Conservation (phyloP, 2,113 vertebrate genomes). For the Sterna hirundo region DNA sequence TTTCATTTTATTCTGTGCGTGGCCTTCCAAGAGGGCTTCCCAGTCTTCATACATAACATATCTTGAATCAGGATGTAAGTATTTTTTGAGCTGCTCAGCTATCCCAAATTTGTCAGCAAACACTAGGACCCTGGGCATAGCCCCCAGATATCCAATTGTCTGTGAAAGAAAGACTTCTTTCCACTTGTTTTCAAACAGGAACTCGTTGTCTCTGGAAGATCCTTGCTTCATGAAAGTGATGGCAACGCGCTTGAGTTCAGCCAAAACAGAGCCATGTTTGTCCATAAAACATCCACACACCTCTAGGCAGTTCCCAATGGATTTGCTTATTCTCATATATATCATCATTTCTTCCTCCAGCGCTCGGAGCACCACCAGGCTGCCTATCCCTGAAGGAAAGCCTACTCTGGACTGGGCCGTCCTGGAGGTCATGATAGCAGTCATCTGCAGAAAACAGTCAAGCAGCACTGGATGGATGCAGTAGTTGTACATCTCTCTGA, state of each 20-base stretch:
- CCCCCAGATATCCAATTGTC: not conserved
- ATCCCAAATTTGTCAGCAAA: slow-evolving; percentile 83
- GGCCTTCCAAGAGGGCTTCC: not conserved
- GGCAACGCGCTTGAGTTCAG: slow-evolving; percentile 77
- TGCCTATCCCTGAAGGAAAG: slow-evolving; percentile 82
- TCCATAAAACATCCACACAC: slow-evolving; percentile 85
- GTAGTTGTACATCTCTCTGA: slow-evolving; percentile 75
- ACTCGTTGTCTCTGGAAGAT: slow-evolving; percentile 67
- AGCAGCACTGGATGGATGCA: slow-evolving; percentile 84
- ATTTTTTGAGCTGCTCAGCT: slow-evolving; percentile 70
- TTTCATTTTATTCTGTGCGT: slow-evolving; percentile 26
- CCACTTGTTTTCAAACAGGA: slow-evolving; percentile 81
- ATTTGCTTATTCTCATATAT: slow-evolving; percentile 77
- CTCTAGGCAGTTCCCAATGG: slow-evolving; percentile 73
- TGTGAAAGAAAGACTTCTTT: not conserved
- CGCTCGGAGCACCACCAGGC: slow-evolving; percentile 72
- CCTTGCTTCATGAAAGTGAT: slow-evolving; percentile 72
- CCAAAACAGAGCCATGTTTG: slow-evolving; percentile 74
- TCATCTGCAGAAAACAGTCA: slow-evolving; percentile 87
- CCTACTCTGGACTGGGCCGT: slow-evolving; percentile 44
- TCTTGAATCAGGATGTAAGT: slow-evolving; percentile 71
- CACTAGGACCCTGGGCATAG: slow-evolving; percentile 75
- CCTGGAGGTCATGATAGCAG: slow-evolving; percentile 57
- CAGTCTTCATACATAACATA: slow-evolving; percentile 65
- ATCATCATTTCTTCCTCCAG: slow-evolving; percentile 83